Base-by-base conservation (phyloP, 2,113 vertebrate species). In the Caracal caracal region DNA sequence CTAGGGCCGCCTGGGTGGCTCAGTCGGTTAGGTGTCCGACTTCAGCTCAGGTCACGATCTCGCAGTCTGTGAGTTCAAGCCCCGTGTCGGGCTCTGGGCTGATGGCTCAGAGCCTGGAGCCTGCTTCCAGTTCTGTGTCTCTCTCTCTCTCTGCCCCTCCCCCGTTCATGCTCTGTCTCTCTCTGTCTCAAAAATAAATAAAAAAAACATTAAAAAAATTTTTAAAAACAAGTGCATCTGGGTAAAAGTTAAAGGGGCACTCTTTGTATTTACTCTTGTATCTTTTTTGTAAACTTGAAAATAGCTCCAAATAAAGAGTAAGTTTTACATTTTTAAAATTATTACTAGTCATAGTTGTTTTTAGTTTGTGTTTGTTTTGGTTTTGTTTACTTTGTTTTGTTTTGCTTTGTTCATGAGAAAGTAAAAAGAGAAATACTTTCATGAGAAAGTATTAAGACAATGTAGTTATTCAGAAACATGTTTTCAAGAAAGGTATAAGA, bases 401-500 rank as follows among this genome's bases (percentile, higher is more conserved):
- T 59, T 59, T 59, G 22, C 56, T 59, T 59, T 59, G 56, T 59
- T 59, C 56, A 59, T 24, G 20, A 59, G 56, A 59, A 59, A 19
- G 2, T 24, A 59, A 59, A 22, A 59, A 56, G 56, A 53, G 51
- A 53, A 53, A 53, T 47, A 66, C 47, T 35, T 80, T 59, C 66
- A 49, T 43, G 71, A 91, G 76, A 90, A 95, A 91, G 13, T 6
- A 43, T 88, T 61, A 63, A 33, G 24, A 79, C 73, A 81, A 88
- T 16, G 37, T 13, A 33, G 90, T 81, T 75, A 53, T 76, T 81
- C 78, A 85, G 49, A 89, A 94, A 92, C 35, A 76, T 10, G 5
- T 83, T 92, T 75, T 71, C 43, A 87, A 86, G 68, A 82, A 91
- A 89, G 10, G 10, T 3, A 4, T 90, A 75, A 81, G 75, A 65